Conservation (phyloP, 23 tunicate species). For the Aplidium turbinatum region DNA sequence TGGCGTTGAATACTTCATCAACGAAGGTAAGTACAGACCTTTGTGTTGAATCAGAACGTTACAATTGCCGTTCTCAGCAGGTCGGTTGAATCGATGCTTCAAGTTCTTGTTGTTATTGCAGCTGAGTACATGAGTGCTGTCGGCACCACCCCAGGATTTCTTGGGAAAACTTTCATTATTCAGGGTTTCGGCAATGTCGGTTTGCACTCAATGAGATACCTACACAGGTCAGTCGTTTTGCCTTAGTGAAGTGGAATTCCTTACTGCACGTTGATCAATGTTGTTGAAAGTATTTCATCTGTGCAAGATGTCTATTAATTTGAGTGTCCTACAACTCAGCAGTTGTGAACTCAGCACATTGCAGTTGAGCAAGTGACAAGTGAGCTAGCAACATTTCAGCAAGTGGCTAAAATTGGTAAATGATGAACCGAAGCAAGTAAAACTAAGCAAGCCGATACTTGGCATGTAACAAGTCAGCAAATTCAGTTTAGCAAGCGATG, state of each 20-base stretch:
- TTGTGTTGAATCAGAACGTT: not conserved
- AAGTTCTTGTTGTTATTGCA: slow-evolving; percentile 24
- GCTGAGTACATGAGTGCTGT: slow-evolving; percentile 75
- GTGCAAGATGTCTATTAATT: not conserved
- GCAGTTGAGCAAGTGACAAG: too few relatives aligned
- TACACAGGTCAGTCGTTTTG: slow-evolving; percentile 68
- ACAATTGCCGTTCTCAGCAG: not conserved
- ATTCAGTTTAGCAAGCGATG: too few relatives aligned
- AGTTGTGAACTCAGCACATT: too few relatives aligned
- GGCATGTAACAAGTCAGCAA: too few relatives aligned
- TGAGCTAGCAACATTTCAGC: too few relatives aligned
- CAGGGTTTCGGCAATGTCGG: slow-evolving; percentile 99
- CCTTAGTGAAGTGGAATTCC: not conserved
- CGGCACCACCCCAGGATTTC: slow-evolving; percentile 82
- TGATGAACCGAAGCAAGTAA: too few relatives aligned
- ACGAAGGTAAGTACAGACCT: slow-evolving; percentile 47
- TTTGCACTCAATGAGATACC: slow-evolving; percentile 87
- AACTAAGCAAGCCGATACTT: too few relatives aligned
- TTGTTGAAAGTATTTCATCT: not conserved
- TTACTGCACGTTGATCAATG: not conserved
- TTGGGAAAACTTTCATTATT: slow-evolving; percentile 87
- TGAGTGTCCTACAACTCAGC: not conserved
- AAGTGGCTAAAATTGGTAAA: too few relatives aligned
- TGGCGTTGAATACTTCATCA: slow-evolving; percentile 92
- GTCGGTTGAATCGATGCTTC: not conserved